phyloP scores from a whole-genome alignment of 2,888 invertebrate genomes.

The Neelides folsomi region DNA sequence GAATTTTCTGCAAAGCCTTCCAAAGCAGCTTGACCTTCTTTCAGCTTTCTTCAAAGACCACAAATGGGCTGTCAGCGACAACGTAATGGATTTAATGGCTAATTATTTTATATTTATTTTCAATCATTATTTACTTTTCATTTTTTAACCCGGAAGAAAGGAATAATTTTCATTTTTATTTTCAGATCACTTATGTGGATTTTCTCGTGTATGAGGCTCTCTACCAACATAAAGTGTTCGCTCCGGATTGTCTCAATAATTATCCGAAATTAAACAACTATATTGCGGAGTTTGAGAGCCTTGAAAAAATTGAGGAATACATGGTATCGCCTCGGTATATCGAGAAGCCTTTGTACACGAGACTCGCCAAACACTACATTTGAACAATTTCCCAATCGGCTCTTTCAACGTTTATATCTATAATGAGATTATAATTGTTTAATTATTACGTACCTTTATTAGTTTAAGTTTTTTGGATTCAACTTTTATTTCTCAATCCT shows the following conservation, averaged over 20 bases:
- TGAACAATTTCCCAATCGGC: not conserved
- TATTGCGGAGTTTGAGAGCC: constrained; percentile 36
- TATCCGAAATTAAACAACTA: constrained; percentile 37
- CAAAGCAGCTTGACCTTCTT: constrained; percentile 34
- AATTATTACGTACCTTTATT: too few species aligned
- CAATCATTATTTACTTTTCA: too few species aligned
- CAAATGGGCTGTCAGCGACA: constrained; percentile 37
- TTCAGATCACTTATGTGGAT: constrained; percentile 37
- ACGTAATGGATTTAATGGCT: constrained; percentile 31
- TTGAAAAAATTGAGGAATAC: constrained; percentile 35
- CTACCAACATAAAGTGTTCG: constrained; percentile 36
- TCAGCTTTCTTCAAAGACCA: constrained; percentile 37
- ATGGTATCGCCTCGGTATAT: constrained; percentile 35
- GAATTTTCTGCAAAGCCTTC: constrained; percentile 36
- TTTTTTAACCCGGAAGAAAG: too few species aligned
- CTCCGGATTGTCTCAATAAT: constrained; percentile 34
- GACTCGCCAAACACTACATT: constrained; percentile 32
- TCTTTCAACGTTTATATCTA: too few species aligned
- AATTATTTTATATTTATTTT: too few species aligned
- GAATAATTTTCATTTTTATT: constrained; percentile 4
- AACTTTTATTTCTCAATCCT: too few species aligned
- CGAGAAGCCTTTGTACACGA: constrained; percentile 35
- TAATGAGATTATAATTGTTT: too few species aligned
- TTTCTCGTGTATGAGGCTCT: constrained; percentile 39
- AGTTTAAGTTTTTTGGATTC: too few species aligned